Evolutionary conservation across 2,797 vertebrate genomes (phyloP).

Genomic region (Oophaga sylvatica): DNA sequence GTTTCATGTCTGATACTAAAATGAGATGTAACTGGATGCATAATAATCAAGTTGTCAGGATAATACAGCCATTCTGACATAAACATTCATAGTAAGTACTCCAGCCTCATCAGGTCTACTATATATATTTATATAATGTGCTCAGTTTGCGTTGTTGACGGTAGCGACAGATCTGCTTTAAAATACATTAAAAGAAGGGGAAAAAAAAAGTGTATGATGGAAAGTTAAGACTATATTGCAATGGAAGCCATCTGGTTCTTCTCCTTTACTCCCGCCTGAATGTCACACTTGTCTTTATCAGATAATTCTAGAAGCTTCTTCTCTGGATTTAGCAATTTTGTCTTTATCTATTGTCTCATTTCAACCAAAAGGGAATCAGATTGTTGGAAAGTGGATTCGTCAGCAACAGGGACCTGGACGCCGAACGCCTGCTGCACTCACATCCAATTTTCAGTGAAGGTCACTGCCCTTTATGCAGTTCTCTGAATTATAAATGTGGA

Average conservation of each 20-base stretch:
- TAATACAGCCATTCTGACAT: too few species aligned
- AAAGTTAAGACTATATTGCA: too few species aligned
- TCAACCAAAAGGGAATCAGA: neutral
- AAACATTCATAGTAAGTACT: too few species aligned
- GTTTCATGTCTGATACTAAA: too few species aligned
- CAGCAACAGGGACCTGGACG: neutral
- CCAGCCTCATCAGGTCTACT: too few species aligned
- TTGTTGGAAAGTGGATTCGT: neutral
- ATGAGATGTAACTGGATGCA: too few species aligned
- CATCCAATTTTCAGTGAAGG: neutral
- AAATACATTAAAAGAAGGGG: too few species aligned
- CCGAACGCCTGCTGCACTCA: neutral
- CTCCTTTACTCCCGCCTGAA: neutral
- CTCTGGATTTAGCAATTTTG: neutral
- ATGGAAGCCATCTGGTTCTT: neutral
- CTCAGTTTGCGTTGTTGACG: too few species aligned
- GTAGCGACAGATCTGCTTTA: too few species aligned
- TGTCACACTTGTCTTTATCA: neutral
- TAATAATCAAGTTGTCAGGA: too few species aligned
- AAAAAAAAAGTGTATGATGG: too few species aligned
- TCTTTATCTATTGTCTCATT: neutral
- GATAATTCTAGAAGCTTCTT: neutral
- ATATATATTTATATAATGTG: too few species aligned
- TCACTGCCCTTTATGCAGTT: constrained; percentile 1
- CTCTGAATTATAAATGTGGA: constrained; percentile 9